These are phyloP conservation scores for Gymnobelideus leadbeateri DNA, from an alignment of 2,113 vertebrate genomes.

Conservation along the genomic window DNA sequence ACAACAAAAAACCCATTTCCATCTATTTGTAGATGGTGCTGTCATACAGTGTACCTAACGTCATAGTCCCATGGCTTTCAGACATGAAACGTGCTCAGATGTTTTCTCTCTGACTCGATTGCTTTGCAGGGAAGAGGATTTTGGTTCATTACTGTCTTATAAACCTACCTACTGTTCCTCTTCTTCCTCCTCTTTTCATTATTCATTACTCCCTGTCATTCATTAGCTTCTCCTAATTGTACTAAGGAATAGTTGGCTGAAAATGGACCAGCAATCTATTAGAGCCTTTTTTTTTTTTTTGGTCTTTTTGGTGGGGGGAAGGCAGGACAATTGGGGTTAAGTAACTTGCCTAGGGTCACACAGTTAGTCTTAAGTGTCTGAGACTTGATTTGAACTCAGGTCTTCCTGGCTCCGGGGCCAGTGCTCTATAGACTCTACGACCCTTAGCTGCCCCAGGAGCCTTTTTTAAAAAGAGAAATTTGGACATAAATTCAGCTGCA, in stretches of 20 bases:
- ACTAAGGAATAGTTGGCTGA: background rate
- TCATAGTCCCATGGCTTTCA: background rate
- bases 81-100: background rate
- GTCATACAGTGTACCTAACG: background rate
- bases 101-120: background rate
- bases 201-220: accelerated
- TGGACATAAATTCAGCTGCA: background rate
- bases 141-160: background rate
- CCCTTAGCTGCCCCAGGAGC: no score
- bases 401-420: no score
- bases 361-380: no score
- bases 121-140: background rate
- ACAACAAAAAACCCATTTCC: background rate
- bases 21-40: background rate
- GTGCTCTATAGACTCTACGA: no score
- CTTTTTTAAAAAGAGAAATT: background rate
- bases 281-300: background rate
- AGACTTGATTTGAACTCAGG: no score
- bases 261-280: background rate
- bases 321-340: no score
- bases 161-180: background rate
- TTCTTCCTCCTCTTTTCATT: background rate
- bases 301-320: no score
- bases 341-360: no score
- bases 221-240: background rate